Base-by-base conservation (phyloP, 2,113 vertebrate genomes). In the Morphnarchus princeps region DNA sequence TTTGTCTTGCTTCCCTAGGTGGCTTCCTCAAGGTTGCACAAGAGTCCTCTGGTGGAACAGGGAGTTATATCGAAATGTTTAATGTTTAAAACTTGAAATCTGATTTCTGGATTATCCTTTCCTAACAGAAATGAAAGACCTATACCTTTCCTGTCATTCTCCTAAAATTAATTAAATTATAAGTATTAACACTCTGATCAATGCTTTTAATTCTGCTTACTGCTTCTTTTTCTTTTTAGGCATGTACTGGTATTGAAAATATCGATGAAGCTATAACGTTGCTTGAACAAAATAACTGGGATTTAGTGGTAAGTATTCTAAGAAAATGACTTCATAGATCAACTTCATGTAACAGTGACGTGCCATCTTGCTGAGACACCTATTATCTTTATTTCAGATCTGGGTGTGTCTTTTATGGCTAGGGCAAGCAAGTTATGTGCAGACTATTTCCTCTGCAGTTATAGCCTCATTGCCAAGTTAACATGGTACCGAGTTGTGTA, bases 221-320 rank as follows among this genome's bases (percentile, higher is more conserved):
- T 91, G 32, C 81, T 96, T 78, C 55, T 94, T 93, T 88, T 97
- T 92, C 59, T 96, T 97, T 97, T 97, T 80, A 99, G 99, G 99
- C 99, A 52, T 99, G 99, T 98, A 99, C 99, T 95, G 99, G 99
- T 97, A 99, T 99, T 98, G 99, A 99, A 98, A 99, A 99, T 98
- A 99, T 99, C 95, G 99, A 99, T 96, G 99, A 99, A 98, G 99
- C 99, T 98, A 99, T 99, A 98, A 99, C 99, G 59, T 98, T 99
- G 97, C 99, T 99, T 97, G 99, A 99, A 97, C 99, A 99, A 97
- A 99, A 99, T 98, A 99, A 99, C 98, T 99, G 99, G 99, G 99
- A 99, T 98, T 98, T 99, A 98, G 99, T 99, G 99, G 99, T 99
- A 99, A 99, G 99, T 99, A 90, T 79, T 96, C 81, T 58, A 72